Percentiles rank a stretch among this genome's conserved stretches.
Evolutionary conservation across 2,888 invertebrate species (phyloP).

Genomic region (Nesidiocoris tenuis): DNA sequence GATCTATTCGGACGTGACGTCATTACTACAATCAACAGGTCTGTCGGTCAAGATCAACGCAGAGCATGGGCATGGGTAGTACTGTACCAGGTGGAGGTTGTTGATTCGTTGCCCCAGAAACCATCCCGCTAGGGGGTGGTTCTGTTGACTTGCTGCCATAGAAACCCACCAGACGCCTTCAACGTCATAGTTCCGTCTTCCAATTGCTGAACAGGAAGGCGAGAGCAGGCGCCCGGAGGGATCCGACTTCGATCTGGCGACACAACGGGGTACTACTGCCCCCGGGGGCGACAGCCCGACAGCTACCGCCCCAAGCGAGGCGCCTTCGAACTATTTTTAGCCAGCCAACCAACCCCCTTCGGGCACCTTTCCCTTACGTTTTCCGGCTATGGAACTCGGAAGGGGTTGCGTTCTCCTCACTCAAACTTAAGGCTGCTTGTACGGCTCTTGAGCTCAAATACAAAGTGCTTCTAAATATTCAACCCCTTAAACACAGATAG

Average conservation of each 20-base stretch:
- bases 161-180: not conserved
- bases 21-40: not conserved
- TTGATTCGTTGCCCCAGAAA: no score
- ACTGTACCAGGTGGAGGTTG: no score
- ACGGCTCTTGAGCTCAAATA: no score
- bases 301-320: conserved; percentile 4
- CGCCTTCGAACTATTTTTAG: not conserved
- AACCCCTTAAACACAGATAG: no score
- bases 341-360: not conserved
- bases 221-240: not conserved
- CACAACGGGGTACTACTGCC: not conserved
- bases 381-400: no score
- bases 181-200: not conserved
- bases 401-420: no score
- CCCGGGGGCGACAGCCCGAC: not conserved
- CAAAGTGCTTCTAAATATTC: no score
- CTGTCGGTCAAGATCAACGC: not conserved
- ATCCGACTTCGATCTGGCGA: not conserved
- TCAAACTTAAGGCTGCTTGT: not conserved
- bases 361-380: no score
- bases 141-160: not conserved
- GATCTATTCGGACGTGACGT: not conserved
- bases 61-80: no score
- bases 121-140: not conserved
- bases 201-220: not conserved